Evolutionary conservation across 1,140 invertebrate species (phyloP).

Genomic region (Schlechtendalia chinensis): DNA sequence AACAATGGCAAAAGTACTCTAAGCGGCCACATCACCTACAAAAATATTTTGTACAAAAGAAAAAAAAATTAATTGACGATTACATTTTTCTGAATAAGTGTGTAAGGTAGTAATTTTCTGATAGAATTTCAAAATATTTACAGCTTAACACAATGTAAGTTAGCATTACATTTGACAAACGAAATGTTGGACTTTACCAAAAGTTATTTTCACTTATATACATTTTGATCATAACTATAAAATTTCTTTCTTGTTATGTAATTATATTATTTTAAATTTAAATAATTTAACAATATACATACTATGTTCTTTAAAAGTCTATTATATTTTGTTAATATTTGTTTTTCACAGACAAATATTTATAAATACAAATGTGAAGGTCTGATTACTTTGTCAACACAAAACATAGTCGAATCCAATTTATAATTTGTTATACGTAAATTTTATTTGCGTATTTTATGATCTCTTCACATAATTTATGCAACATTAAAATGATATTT

Average conservation of each 20-base stretch:
- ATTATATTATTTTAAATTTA: constrained; percentile 22
- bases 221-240: neutral
- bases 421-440: constrained; percentile 39
- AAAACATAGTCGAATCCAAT: constrained; percentile 23
- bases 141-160: constrained; percentile 28
- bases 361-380: constrained; percentile 35
- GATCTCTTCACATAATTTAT: constrained; percentile 49
- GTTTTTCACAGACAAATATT: constrained; percentile 33
- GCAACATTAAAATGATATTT: constrained; percentile 29
- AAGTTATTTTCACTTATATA: constrained; percentile 25
- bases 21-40: constrained; percentile 43
- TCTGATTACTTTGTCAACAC: constrained; percentile 15
- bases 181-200: neutral
- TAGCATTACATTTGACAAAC: constrained; percentile 36
- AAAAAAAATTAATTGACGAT: constrained; percentile 33
- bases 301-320: constrained; percentile 31
- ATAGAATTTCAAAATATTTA: constrained; percentile 37
- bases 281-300: constrained; percentile 26
- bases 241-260: constrained; percentile 27
- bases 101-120: constrained; percentile 45
- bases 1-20: constrained; percentile 46
- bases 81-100: constrained; percentile 40
- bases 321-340: constrained; percentile 36
- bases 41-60: constrained; percentile 38
- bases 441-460: constrained; percentile 47